Conservation (phyloP, 2,113 vertebrate genomes). For the Chaetorhynchus papuensis region DNA sequence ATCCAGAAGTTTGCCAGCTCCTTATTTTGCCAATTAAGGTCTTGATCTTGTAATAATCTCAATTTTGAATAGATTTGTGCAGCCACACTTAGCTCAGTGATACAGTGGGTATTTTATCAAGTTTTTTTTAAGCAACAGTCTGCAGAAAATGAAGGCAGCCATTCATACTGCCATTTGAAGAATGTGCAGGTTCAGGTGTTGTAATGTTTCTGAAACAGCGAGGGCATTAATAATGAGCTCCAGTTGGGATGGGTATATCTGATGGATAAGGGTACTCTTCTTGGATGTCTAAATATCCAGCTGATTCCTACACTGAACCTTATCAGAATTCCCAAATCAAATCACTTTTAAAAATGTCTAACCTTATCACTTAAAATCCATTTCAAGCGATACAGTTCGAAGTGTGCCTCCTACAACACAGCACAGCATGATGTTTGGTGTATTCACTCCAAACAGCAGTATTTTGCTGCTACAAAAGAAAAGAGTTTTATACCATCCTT, state of each 20-base stretch:
- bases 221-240: slow-evolving; percentile 27
- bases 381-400: background rate
- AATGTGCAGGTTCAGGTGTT: background rate
- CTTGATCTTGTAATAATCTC: background rate
- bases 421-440: background rate
- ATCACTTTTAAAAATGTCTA: background rate
- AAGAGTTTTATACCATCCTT: background rate
- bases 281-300: background rate
- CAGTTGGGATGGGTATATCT: background rate
- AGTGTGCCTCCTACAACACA: background rate
- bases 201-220: background rate
- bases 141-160: background rate
- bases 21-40: background rate
- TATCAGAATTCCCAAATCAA: background rate
- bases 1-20: background rate
- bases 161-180: background rate
- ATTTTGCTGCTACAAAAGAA: background rate
- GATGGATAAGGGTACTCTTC: background rate
- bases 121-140: background rate
- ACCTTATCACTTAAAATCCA: background rate
- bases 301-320: background rate
- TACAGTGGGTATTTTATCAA: background rate
- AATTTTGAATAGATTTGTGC: background rate
- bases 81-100: background rate
- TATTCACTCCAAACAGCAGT: background rate